phyloP scores from a whole-genome alignment of 2,113 vertebrate genomes.

The Tragelaphus strepsiceros region DNA sequence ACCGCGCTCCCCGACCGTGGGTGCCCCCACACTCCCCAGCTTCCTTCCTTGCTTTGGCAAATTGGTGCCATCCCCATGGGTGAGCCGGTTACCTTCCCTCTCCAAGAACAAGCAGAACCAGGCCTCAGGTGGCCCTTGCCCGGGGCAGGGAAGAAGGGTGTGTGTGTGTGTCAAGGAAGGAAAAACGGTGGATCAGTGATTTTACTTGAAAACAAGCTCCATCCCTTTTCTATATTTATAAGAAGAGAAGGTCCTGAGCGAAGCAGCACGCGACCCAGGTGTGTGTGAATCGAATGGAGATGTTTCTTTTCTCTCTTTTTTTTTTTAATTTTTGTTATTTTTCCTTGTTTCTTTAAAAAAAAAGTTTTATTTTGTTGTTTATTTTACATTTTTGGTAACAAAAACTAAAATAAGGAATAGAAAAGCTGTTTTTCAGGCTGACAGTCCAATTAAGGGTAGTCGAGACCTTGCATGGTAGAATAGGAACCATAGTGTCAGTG shows the following conservation, averaged over 20 bases:
- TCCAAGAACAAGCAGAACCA: background rate
- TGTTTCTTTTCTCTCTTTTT: constrained; percentile 77
- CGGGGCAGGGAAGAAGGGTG: constrained; percentile 56
- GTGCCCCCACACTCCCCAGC: constrained; percentile 13
- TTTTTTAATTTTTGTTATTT: constrained; percentile 48
- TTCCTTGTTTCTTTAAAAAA: constrained; percentile 47
- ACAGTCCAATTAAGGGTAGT: constrained; percentile 84
- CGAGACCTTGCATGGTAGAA: constrained; percentile 87
- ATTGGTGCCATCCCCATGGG: background rate
- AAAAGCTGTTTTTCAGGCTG: constrained; percentile 85
- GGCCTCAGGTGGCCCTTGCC: background rate
- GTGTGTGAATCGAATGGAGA: constrained; percentile 82
- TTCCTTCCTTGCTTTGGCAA: constrained; percentile 56
- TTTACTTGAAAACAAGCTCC: constrained; percentile 84
- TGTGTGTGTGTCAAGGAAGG: constrained; percentile 62
- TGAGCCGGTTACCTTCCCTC: background rate
- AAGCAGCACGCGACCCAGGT: constrained; percentile 81
- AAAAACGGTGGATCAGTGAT: constrained; percentile 70
- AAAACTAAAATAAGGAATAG: constrained; percentile 85
- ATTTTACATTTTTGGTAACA: constrained; percentile 84
- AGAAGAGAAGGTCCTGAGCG: constrained; percentile 79
- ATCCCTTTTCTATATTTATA: constrained; percentile 84
- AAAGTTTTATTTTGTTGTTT: constrained; percentile 82
- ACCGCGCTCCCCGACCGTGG: background rate
- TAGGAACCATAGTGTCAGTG: constrained; percentile 90